Evolutionary conservation across 1,140 invertebrate genomes (phyloP).

Genomic region (Drosophila nasuta): DNA sequence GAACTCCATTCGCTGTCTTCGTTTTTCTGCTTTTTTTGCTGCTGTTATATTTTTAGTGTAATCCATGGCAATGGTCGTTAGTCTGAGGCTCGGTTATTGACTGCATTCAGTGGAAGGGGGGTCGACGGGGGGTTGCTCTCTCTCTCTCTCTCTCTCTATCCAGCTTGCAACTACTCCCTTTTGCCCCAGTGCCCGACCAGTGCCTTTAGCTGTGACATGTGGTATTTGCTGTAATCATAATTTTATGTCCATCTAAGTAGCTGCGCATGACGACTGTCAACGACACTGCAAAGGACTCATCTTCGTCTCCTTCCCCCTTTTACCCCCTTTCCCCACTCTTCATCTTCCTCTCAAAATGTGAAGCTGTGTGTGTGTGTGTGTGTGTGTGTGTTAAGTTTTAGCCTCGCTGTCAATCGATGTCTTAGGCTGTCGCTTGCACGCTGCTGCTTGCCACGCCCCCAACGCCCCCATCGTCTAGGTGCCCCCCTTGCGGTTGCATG

Average conservation of each 20-base stretch:
- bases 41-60: slow-evolving; percentile 34
- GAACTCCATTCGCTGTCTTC: background rate
- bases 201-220: slow-evolving; percentile 57
- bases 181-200: background rate
- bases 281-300: slow-evolving; percentile 52
- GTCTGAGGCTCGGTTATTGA: slow-evolving; percentile 62
- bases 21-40: too few relatives aligned
- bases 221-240: slow-evolving; percentile 80
- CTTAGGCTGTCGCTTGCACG: slow-evolving; percentile 32
- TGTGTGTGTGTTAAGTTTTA: slow-evolving; percentile 8
- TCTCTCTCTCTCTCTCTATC: background rate
- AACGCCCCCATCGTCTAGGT: background rate
- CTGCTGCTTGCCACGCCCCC: background rate
- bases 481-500: background rate
- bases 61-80: slow-evolving; percentile 54
- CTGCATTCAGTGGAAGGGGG: slow-evolving; percentile 27
- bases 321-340: background rate
- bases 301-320: background rate
- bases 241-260: slow-evolving; percentile 82
- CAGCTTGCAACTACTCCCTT: too few relatives aligned
- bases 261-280: slow-evolving; percentile 77
- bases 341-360: background rate
- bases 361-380: background rate
- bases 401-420: slow-evolving; percentile 39
- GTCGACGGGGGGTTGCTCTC: background rate